phyloP scores from a whole-genome alignment of 1,140 invertebrate species.

The Schlechtendalia chinensis region DNA sequence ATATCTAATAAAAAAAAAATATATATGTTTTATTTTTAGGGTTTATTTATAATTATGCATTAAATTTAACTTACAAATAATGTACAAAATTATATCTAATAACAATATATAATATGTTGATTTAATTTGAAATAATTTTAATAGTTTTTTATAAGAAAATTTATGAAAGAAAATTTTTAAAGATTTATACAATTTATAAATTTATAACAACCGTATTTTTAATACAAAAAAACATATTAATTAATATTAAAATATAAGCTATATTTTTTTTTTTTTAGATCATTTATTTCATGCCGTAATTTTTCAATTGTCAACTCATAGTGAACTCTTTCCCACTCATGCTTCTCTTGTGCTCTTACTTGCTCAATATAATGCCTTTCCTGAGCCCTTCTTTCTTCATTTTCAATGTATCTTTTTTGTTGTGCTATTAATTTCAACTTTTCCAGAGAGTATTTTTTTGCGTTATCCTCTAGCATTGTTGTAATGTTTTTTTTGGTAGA shows the following conservation, averaged over 20 bases:
- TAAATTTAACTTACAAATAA: no score
- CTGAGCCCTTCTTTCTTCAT: slow-evolving; percentile 4
- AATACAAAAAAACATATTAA: not conserved
- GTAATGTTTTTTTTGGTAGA: not conserved
- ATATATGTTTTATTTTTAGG: no score
- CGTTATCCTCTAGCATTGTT: not conserved
- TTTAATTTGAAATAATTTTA: no score
- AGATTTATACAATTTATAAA: no score
- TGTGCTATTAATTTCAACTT: not conserved
- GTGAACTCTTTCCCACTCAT: not conserved
- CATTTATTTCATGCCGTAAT: not conserved
- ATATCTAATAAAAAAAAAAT: no score
- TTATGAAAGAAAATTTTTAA: no score
- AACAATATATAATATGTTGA: no score
- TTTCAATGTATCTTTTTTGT: not conserved
- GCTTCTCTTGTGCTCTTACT: no score
- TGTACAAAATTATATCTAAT: no score
- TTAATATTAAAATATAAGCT: not conserved
- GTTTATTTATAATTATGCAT: no score
- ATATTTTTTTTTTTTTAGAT: slow-evolving; percentile 12
- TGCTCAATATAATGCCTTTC: not conserved
- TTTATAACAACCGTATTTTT: no score
- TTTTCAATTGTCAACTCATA: not conserved
- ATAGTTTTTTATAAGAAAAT: no score
- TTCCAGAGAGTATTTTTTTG: not conserved